Base-by-base conservation (phyloP, 2,797 vertebrate species). In the Intellagama lesueurii region DNA sequence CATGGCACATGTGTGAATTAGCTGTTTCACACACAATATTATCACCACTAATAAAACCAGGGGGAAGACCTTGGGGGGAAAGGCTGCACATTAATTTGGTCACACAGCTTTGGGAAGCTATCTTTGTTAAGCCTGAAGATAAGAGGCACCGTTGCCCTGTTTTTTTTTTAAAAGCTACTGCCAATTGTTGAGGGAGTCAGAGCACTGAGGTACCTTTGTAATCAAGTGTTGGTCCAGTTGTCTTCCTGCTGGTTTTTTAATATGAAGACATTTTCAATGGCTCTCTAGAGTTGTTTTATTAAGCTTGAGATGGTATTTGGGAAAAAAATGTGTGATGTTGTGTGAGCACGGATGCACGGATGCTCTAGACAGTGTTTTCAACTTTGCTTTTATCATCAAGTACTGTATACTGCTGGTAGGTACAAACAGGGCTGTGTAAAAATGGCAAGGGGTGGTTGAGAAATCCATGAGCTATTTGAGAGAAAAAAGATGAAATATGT, bases 1-100 rank as follows among this genome's bases (percentile, higher is more conserved):
- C 76, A 80, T 91, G 94, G 90, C 93, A 93, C 93, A 95, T 94
- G 95, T 97, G 96, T 96, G 96, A 96, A 96, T 96, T 96, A 95
- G 96, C 96, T 92, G 93, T 97, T 97, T 96, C 94, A 94, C 95
- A 93, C 94, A 95, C 91, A 95, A 95, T 96, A 96, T 96, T 95
- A 95, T 92, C 94, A 94, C 92, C 90, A 96, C 94, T 95, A 96
- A 96, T 94, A 96, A 94, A 95, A 93, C 91, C 86, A 92, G 92
- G 84, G 92, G 96, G 91, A 90, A 92, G 89, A 90, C 96, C 93
- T 94, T 91, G 75, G 96, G 96, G 96, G 95, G 35, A 85, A 72
- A 88, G 86, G 81, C 77, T 89, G 94, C 90, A 87, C 0, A 68
- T 95, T 97, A 95, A 95, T 96, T 96, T 95, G 94, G 84, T 94